Percentiles rank a stretch among this genome's conserved stretches.
These are phyloP conservation scores for Pyrgus malvae DNA, from an alignment of 2,888 invertebrate genomes.

Conservation along the genomic window DNA sequence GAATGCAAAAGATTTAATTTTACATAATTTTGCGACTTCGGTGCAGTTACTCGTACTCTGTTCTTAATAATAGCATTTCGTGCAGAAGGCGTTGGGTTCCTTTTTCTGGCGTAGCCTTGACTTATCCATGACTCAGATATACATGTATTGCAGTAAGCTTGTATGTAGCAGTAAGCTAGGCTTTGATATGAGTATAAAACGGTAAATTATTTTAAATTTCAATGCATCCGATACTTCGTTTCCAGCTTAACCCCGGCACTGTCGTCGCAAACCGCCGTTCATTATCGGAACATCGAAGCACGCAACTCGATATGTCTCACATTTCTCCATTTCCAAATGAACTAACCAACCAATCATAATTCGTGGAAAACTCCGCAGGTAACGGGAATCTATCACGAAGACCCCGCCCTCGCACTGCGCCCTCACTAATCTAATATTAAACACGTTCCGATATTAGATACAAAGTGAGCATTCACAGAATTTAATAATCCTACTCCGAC, in stretches of 20 bases:
- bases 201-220: too few relatives aligned
- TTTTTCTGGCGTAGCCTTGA: too few relatives aligned
- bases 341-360: slow-evolving; percentile 70
- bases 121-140: too few relatives aligned
- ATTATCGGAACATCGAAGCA: slow-evolving; percentile 30
- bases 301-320: slow-evolving; percentile 31
- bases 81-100: too few relatives aligned
- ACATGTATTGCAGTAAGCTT: too few relatives aligned
- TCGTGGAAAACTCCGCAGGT: slow-evolving; percentile 52
- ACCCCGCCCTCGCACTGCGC: slow-evolving; percentile 59
- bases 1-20: too few relatives aligned
- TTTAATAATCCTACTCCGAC: slow-evolving; percentile 77
- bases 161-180: too few relatives aligned
- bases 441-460: slow-evolving; percentile 81
- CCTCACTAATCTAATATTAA: slow-evolving; percentile 80
- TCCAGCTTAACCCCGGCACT: not conserved
- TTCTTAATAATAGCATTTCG: too few relatives aligned
- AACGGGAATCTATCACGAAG: slow-evolving; percentile 68
- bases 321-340: slow-evolving; percentile 66
- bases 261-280: slow-evolving; percentile 16
- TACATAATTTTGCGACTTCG: too few relatives aligned
- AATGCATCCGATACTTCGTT: not conserved
- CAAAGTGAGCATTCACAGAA: slow-evolving; percentile 81
- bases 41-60: too few relatives aligned
- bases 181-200: too few relatives aligned